Evolutionary conservation across 1,140 invertebrate genomes (phyloP), one percentile per base, ranked within the genome.

Genomic region (Drosophila bifasciata): DNA sequence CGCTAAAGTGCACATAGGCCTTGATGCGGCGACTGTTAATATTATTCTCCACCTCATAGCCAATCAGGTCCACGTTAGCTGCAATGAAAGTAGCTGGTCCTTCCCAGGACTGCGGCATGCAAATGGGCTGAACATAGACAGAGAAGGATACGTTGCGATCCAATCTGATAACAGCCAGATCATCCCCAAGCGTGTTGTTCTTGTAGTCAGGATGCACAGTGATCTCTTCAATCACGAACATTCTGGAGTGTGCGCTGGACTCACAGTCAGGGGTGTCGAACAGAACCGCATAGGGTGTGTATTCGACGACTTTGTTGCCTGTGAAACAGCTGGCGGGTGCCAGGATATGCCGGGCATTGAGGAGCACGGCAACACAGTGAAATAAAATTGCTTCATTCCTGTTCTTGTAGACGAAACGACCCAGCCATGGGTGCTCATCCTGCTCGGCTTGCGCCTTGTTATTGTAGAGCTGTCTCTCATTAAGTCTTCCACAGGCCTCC

Each of bases 361-460:
- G 8, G 1, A 51, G 49, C 11, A 39, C 16, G 9, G 49, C 49
- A 39, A 51, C n/a, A 16, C 49, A 50, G 1, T 16, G 48, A 50
- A 5, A 17, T 5, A 2, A 6, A 1, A 11, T 19, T 13, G 32
- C 0, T 4, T 36, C 32, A 51, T 5, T 51, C 6, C 4, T 2
- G 17, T 19, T 32, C 4, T 6, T 36, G 15, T 39, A 51, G 16
- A 51, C 11, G n/a, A 51, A 5, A 5, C 15, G 28, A 39, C 49
- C 49, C 16, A 51, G 25, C 49, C 49, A 51, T 17, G 49, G 25
- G 3, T 51, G 49, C 28, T 51, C 49, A 16, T 51, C 23, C 8
- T 11, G n/a, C n/a, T 51, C 49, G 15, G 49, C 25, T 16, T 17
- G 5, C 32, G 11, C 6, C 15, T 2, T 15, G 13, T 39, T 7